Conservation (phyloP, 2,797 vertebrate species). For the Peromyscus melanophrys region DNA sequence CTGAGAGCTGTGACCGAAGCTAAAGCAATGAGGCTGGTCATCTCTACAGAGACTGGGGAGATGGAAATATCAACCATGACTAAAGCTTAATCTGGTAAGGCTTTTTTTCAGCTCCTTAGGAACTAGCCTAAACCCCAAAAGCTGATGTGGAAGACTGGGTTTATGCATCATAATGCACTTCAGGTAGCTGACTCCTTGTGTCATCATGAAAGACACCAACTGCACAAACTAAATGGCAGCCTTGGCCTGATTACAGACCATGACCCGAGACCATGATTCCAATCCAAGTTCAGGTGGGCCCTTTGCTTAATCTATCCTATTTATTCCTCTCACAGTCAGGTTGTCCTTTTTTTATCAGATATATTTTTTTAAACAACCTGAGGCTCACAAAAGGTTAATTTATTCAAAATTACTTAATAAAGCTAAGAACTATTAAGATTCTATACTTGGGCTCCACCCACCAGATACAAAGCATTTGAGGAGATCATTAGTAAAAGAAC, state of each 20-base stretch:
- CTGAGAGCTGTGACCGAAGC: neutral
- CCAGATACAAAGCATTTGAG: neutral
- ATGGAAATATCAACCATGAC: neutral
- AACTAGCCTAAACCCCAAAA: neutral
- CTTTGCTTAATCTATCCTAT: neutral
- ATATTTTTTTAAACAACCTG: neutral
- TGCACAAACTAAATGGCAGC: neutral
- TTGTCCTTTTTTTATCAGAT: neutral
- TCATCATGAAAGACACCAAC: neutral
- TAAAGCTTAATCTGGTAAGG: neutral
- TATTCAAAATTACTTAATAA: conserved; percentile 30
- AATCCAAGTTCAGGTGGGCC: neutral
- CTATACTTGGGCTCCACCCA: neutral
- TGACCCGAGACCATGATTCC: neutral
- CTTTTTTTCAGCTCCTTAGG: neutral
- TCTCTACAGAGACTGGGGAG: neutral
- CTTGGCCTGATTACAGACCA: neutral
- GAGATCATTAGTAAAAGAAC: neutral
- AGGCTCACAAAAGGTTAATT: conserved; percentile 11
- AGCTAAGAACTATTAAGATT: neutral
- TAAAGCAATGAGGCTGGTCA: neutral
- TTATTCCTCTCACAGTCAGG: neutral
- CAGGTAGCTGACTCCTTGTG: neutral
- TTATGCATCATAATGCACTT: neutral
- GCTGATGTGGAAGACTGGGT: neutral